phyloP scores from a whole-genome alignment of 2,888 invertebrate genomes.

The Dromius quadrimaculatus region DNA sequence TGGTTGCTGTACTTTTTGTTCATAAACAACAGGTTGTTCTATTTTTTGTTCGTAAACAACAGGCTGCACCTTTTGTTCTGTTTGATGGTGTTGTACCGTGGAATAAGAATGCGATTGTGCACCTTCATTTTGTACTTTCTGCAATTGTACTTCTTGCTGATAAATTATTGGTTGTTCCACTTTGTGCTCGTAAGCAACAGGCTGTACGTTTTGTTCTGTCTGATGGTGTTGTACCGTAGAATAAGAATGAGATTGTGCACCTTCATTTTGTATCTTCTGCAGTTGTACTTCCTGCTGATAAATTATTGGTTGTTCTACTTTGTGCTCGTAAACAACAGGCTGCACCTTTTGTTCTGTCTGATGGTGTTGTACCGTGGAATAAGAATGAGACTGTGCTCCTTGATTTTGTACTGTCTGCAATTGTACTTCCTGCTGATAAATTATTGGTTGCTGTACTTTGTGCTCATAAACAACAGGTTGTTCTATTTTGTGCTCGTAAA shows the following conservation, averaged over 20 bases:
- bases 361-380: neutral
- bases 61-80: slow-evolving; percentile 5
- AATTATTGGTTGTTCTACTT: neutral
- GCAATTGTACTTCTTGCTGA: slow-evolving; percentile 44
- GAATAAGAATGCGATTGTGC: neutral
- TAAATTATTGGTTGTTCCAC: neutral
- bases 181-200: neutral
- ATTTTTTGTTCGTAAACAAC: slow-evolving; percentile 7
- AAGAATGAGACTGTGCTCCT: slow-evolving; percentile 3
- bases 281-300: neutral
- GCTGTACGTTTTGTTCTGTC: slow-evolving; percentile 6
- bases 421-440: no score
- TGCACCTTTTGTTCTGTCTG: no score
- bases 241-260: slow-evolving; percentile 4
- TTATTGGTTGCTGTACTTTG: slow-evolving; percentile 13
- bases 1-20: slow-evolving; percentile 24
- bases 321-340: no score
- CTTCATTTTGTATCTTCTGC: slow-evolving; percentile 13
- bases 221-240: neutral
- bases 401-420: no score
- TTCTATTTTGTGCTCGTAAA: slow-evolving; percentile 18
- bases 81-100: neutral
- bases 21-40: slow-evolving; percentile 10
- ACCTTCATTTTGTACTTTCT: slow-evolving; percentile 14
- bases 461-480: slow-evolving; percentile 48